A percentile compares a stretch with the other conserved stretches of the same genome.
These are phyloP conservation scores for Drosophila leonis DNA, from an alignment of 2,888 invertebrate genomes.

Conservation along the genomic window DNA sequence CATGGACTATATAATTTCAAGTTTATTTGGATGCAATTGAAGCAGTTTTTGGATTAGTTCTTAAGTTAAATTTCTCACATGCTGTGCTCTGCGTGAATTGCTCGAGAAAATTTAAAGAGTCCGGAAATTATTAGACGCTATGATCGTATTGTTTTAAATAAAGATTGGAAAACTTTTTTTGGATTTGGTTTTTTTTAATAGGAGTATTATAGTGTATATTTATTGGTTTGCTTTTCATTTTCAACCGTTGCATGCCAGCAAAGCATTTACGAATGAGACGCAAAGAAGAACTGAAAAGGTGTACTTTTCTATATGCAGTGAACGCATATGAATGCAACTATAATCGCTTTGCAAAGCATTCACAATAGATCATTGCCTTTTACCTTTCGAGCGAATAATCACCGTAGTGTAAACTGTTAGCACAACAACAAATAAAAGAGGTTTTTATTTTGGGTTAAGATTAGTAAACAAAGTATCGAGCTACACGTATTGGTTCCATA, in stretches of 20 bases:
- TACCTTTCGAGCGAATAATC: constrained; percentile 61
- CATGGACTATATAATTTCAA: not conserved
- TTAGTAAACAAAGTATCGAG: constrained; percentile 52
- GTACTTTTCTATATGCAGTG: not conserved
- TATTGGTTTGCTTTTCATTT: not conserved
- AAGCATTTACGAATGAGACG: constrained; percentile 20
- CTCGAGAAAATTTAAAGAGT: not conserved
- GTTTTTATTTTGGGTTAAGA: constrained; percentile 22
- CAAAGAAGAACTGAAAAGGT: not conserved
- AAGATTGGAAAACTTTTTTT: not conserved
- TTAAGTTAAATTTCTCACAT: constrained; percentile 14
- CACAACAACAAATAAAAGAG: constrained; percentile 39
- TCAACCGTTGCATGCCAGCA: not conserved
- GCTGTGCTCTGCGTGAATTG: constrained; percentile 23
- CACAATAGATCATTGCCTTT: constrained; percentile 14
- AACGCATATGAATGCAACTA: not conserved
- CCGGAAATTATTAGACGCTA: not conserved
- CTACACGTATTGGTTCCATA: constrained; percentile 20
- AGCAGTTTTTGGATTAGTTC: constrained; percentile 29
- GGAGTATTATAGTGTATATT: not conserved
- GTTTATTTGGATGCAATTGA: constrained; percentile 19
- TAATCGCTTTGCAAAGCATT: constrained; percentile 2
- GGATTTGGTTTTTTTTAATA: not conserved
- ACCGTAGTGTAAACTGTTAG: constrained; percentile 61
- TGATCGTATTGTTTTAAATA: not conserved